These are phyloP conservation scores for Pteria penguin DNA, from an alignment of 2,888 invertebrate genomes.

Conservation along the genomic window DNA sequence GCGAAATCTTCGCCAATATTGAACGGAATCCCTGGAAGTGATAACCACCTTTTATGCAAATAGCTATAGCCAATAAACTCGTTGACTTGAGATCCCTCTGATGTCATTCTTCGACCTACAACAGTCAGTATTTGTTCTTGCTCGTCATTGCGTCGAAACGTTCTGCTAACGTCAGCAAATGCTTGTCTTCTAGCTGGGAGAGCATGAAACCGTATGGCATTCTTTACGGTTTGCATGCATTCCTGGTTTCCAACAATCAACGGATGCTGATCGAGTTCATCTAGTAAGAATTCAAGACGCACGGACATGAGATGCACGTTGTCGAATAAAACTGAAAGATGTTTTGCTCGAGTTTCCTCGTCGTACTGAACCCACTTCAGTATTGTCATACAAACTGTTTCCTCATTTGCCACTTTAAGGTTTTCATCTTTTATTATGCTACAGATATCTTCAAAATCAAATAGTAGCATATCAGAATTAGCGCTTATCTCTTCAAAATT, in stretches of 20 bases:
- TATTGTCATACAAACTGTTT: slow-evolving; percentile 46
- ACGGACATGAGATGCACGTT: slow-evolving; percentile 47
- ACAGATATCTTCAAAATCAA: slow-evolving; percentile 61
- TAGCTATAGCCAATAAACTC: slow-evolving; percentile 48
- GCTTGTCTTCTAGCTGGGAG: slow-evolving; percentile 51
- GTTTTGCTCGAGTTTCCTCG: slow-evolving; percentile 27
- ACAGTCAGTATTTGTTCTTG: slow-evolving; percentile 41
- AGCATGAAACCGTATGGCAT: slow-evolving; percentile 54
- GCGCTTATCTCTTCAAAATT: slow-evolving; percentile 57
- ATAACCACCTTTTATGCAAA: slow-evolving; percentile 49
- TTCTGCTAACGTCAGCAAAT: slow-evolving; percentile 21
- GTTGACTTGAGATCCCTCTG: slow-evolving; percentile 7
- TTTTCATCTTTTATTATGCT: slow-evolving; percentile 48
- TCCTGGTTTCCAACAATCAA: slow-evolving; percentile 35
- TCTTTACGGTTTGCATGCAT: slow-evolving; percentile 44
- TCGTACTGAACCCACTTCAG: slow-evolving; percentile 47
- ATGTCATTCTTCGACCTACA: slow-evolving; percentile 41
- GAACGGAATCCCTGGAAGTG: slow-evolving; percentile 43
- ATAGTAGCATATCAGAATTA: slow-evolving; percentile 50
- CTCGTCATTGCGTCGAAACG: slow-evolving; percentile 31
- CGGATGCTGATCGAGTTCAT: slow-evolving; percentile 48
- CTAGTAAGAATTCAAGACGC: slow-evolving; percentile 49
- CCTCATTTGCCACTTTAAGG: slow-evolving; percentile 44
- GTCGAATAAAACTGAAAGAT: slow-evolving; percentile 38
- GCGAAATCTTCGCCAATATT: slow-evolving; percentile 58